Evolutionary conservation across 2,113 vertebrate genomes (phyloP), one percentile per base, ranked within the genome.

Genomic region (Perca flavescens): DNA sequence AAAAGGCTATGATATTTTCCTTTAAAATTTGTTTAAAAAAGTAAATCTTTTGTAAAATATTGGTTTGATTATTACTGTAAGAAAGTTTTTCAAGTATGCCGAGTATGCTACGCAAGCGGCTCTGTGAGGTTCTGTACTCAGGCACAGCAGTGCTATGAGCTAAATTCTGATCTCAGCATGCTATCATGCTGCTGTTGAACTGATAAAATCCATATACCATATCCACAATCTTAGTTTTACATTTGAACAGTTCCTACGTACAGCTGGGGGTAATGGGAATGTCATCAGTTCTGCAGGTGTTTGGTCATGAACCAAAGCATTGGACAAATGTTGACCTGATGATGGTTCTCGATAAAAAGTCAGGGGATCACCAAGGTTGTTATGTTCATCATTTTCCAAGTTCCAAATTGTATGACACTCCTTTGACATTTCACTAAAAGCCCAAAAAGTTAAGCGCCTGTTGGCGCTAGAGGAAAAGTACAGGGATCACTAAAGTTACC

Each of bases 401-500:
- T 16, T 11, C 71, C 17, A 19, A 46, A 31, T 74, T 62, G 34
- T 10, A 69, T n/a, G 31, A 17, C 31, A 40, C 10, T 43, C 10
- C 40, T 43, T 43, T 43, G 6, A 60, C 25, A 49, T 82, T 63
- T 70, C n/a, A 21, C 68, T 70, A 36, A 47, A 28, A 43, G 50
- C 40, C 31, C 4, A 53, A 67, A 58, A 2, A 21, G 53, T 60
- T 16, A 16, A 46, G 17, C 13, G 34, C 40, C n/a, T 28, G 36
- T 16, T 31, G 40, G 49, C 0, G 12, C 13, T 21, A 22, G 10
- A 58, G 15, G 52, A 46, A 31, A 72, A 47, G 22, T 46, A 19
- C 9, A 7, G 34, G 6, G 57, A 75, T 50, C 21, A 40, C 52
- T 31, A 54, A 63, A 17, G 17, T 21, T 43, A 57, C 36, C n/a